These are phyloP conservation scores for Cryptotermes secundus DNA, from an alignment of 1,140 invertebrate species.

Conservation along the genomic window DNA sequence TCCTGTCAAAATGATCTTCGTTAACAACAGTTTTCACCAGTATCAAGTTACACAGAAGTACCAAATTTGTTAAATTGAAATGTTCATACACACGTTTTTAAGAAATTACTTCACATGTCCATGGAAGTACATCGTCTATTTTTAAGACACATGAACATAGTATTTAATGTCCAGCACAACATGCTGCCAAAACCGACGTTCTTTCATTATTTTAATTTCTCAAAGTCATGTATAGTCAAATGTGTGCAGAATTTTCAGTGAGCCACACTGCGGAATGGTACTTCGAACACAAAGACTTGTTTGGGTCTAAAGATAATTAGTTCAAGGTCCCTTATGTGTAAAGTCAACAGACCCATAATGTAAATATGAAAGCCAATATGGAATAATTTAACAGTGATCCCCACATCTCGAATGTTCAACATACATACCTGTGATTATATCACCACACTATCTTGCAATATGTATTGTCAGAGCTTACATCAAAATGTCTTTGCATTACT, in stretches of 20 bases:
- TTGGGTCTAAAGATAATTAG: not conserved
- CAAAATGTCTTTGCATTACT: not conserved
- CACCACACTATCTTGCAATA: not conserved
- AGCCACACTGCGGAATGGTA: not conserved
- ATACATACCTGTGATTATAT: not conserved
- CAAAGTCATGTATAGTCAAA: not conserved
- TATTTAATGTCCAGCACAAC: no score
- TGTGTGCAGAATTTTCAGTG: not conserved
- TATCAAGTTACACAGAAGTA: no score
- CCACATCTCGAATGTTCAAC: not conserved
- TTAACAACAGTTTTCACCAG: no score
- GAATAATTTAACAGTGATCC: not conserved
- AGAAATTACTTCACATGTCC: no score
- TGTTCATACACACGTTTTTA: no score
- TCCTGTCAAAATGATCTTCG: no score
- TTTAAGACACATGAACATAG: no score
- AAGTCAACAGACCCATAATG: not conserved
- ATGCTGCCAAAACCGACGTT: no score
- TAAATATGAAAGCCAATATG: not conserved
- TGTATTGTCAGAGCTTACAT: not conserved
- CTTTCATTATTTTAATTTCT: no score
- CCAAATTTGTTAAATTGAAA: no score
- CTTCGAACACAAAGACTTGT: not conserved
- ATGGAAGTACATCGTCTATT: no score
- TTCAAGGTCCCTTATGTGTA: not conserved